Evolutionary conservation across 1,140 invertebrate genomes (phyloP).

Genomic region (Ceratitis capitata): DNA sequence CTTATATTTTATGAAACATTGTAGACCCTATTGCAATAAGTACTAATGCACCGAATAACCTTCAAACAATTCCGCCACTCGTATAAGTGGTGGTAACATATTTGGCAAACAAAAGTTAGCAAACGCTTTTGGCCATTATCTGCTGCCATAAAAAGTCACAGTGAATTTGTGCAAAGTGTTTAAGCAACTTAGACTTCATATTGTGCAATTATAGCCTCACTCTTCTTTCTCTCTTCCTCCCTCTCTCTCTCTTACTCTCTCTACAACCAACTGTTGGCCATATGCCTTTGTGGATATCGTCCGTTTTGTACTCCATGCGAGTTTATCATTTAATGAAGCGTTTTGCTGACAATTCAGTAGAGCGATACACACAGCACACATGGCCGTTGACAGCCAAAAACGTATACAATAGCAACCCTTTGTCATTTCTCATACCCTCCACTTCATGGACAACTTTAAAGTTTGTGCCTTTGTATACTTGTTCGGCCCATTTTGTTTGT

Average conservation of each 20-base stretch:
- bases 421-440: not conserved
- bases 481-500: not conserved
- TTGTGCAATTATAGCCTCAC: not conserved
- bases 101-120: slow-evolving; percentile 20
- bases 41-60: not conserved
- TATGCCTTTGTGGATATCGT: too few relatives aligned
- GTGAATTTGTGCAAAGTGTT: not conserved
- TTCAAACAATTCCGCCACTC: slow-evolving; percentile 25
- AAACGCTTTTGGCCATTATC: slow-evolving; percentile 9
- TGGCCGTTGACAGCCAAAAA: slow-evolving; percentile 2
- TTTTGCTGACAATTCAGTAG: slow-evolving; percentile 16
- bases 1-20: too few relatives aligned
- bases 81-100: slow-evolving; percentile 8
- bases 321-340: slow-evolving; percentile 36
- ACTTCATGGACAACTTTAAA: not conserved
- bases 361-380: not conserved
- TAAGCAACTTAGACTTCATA: not conserved
- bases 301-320: not conserved
- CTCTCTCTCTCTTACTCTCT: too few relatives aligned
- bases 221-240: not conserved
- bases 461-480: not conserved
- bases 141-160: not conserved
- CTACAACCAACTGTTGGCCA: too few relatives aligned
- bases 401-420: not conserved
- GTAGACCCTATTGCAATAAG: too few relatives aligned